Percentiles rank a stretch among this genome's conserved stretches.
These are phyloP conservation scores for Andrena flavipes DNA, from an alignment of 2,888 invertebrate species.

Conservation along the genomic window DNA sequence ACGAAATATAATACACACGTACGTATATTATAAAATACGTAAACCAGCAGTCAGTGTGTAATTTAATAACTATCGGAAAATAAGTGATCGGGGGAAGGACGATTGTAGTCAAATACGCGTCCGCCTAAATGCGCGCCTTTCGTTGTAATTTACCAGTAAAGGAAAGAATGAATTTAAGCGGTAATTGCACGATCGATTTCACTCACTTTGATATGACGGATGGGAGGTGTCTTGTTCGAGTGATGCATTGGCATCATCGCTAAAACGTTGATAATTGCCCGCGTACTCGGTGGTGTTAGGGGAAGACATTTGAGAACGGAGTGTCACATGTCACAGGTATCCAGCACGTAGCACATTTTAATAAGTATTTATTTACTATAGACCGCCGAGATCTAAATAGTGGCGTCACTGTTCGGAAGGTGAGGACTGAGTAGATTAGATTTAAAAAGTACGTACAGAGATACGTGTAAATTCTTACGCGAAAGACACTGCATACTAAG, in stretches of 20 bases:
- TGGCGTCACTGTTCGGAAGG: conserved; percentile 25
- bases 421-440: conserved; percentile 35
- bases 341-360: conserved; percentile 35
- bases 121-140: neutral
- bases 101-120: neutral
- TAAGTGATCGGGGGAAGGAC: neutral
- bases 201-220: conserved; percentile 79
- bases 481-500: conserved; percentile 45
- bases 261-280: conserved; percentile 79
- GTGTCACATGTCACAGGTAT: conserved; percentile 58
- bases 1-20: neutral
- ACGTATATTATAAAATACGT: neutral
- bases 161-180: conserved; percentile 15
- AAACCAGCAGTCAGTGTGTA: neutral
- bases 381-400: neutral
- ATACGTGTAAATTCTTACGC: conserved; percentile 39
- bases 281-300: conserved; percentile 65
- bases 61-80: conserved; percentile 5
- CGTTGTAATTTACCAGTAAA: neutral
- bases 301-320: conserved; percentile 69
- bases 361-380: conserved; percentile 12
- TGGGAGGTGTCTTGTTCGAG: conserved; percentile 73
- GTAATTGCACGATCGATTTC: neutral
- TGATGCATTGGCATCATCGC: conserved; percentile 73
- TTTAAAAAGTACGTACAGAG: conserved; percentile 12